Evolutionary conservation across 2,888 invertebrate genomes (phyloP).

Genomic region (Lycaena phlaeas): DNA sequence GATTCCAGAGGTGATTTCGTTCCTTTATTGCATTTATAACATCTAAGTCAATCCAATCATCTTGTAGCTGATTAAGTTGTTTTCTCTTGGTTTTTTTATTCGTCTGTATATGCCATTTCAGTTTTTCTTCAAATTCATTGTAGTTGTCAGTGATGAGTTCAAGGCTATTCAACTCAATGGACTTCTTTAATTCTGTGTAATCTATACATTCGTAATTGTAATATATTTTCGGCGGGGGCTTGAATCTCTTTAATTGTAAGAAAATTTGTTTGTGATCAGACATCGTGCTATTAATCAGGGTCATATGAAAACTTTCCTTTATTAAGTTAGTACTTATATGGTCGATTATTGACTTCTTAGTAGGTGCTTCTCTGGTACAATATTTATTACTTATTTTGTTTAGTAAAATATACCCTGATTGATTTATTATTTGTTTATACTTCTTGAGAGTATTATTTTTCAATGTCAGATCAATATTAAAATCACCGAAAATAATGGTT

Average conservation of each 20-base stretch:
- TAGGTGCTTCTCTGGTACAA: neutral
- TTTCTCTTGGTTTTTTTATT: no score
- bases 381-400: neutral
- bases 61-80: no score
- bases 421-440: slow-evolving; percentile 4
- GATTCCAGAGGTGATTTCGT: no score
- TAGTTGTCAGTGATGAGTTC: no score
- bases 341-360: slow-evolving; percentile 7
- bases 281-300: neutral
- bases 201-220: no score
- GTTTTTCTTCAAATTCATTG: no score
- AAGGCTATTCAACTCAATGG: no score
- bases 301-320: neutral
- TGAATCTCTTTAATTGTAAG: slow-evolving; percentile 11
- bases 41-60: no score
- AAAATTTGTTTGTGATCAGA: slow-evolving; percentile 10
- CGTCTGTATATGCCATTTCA: no score
- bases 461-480: slow-evolving; percentile 4
- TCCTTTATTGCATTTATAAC: no score
- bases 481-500: slow-evolving; percentile 9
- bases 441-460: neutral
- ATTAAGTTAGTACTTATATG: slow-evolving; percentile 6
- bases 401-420: neutral
- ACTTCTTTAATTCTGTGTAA: no score
- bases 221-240: slow-evolving; percentile 7